These are phyloP conservation scores for Macaria notata DNA, from an alignment of 2,888 invertebrate genomes.

Conservation along the genomic window DNA sequence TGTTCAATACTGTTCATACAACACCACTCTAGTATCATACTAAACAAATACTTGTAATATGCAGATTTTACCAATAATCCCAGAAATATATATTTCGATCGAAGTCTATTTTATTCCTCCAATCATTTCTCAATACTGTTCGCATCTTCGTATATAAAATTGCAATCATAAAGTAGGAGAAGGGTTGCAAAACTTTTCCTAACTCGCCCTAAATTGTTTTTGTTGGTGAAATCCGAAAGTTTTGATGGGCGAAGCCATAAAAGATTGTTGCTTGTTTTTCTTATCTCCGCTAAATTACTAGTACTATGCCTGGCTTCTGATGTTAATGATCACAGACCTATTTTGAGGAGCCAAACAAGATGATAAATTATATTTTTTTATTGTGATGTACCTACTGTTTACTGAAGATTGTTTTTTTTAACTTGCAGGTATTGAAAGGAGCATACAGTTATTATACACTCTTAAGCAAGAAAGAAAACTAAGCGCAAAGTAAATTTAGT, in stretches of 20 bases:
- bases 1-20: too few relatives aligned
- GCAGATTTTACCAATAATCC: too few relatives aligned
- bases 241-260: not conserved
- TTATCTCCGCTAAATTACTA: not conserved
- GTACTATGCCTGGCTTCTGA: too few relatives aligned
- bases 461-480: constrained; percentile 50
- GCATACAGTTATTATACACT: constrained; percentile 65
- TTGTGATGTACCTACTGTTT: too few relatives aligned
- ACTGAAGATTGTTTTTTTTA: constrained; percentile 5
- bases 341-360: too few relatives aligned
- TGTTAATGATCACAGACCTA: too few relatives aligned
- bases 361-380: too few relatives aligned
- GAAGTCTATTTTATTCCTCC: too few relatives aligned
- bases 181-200: constrained; percentile 8
- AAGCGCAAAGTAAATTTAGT: not conserved
- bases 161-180: constrained; percentile 1
- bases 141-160: constrained; percentile 1
- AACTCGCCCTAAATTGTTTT: constrained; percentile 7
- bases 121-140: too few relatives aligned
- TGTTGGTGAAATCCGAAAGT: constrained; percentile 5
- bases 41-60: too few relatives aligned
- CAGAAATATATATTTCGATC: too few relatives aligned
- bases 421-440: constrained; percentile 63
- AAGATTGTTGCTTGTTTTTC: not conserved
- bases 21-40: too few relatives aligned